Evolutionary conservation across 2,888 invertebrate genomes (phyloP).

Genomic region (Dynastes tityus): DNA sequence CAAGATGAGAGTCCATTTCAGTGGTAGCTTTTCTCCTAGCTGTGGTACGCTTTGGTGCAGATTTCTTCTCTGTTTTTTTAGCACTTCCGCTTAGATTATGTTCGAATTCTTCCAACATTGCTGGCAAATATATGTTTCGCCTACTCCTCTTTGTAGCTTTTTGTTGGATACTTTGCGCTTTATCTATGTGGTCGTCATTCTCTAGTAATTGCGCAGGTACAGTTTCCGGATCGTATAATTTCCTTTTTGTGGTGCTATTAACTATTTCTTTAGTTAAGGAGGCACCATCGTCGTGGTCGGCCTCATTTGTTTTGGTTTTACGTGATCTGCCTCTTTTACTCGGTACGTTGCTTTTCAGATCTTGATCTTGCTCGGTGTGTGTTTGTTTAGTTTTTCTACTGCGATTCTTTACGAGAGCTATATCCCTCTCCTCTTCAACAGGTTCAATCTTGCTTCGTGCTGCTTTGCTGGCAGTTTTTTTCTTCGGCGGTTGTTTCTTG

Average conservation of each 20-base stretch:
- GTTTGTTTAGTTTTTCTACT: slow-evolving; percentile 12
- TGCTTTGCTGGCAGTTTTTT: no score
- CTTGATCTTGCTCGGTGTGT: neutral
- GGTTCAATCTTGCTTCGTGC: no score
- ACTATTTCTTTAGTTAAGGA: neutral
- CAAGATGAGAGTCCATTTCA: neutral
- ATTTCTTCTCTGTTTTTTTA: neutral
- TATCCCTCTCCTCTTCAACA: neutral
- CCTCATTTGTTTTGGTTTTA: neutral
- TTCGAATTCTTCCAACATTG: slow-evolving; percentile 18
- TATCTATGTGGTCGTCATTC: neutral
- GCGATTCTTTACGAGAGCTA: neutral
- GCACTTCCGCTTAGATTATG: neutral
- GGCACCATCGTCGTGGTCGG: neutral
- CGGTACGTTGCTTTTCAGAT: no score
- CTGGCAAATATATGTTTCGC: slow-evolving; percentile 5
- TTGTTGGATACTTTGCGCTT: neutral
- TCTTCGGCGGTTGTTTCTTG: no score
- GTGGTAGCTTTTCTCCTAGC: slow-evolving; percentile 6
- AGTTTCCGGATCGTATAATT: neutral
- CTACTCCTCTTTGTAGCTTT: neutral
- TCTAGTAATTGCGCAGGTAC: neutral
- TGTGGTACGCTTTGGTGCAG: neutral
- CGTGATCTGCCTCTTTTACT: neutral
- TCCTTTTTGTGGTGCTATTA: neutral